Evolutionary conservation across 2,797 vertebrate genomes (phyloP).

Genomic region (Cirrhinus mrigala): DNA sequence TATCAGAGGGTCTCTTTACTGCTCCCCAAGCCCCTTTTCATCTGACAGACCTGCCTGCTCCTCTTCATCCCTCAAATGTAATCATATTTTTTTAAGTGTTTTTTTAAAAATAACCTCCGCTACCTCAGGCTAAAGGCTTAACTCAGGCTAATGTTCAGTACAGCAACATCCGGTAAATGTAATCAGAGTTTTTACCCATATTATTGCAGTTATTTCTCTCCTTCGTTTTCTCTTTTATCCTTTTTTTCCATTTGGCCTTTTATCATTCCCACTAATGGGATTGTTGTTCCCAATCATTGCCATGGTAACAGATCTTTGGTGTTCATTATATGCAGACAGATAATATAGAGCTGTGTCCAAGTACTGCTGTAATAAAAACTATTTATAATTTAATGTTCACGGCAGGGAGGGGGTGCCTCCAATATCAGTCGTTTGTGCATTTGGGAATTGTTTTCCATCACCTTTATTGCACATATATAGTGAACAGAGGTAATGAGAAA

Average conservation of each 20-base stretch:
- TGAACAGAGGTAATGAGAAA: conserved; percentile 48
- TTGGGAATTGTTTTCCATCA: conserved; percentile 45
- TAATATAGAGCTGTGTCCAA: conserved; percentile 24
- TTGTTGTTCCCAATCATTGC: conserved; percentile 68
- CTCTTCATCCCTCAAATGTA: conserved; percentile 49
- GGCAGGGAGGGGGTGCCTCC: conserved; percentile 4
- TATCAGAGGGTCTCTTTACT: conserved; percentile 18
- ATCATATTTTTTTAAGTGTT: conserved; percentile 37
- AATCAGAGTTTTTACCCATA: conserved; percentile 45
- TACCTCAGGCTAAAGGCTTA: conserved; percentile 34
- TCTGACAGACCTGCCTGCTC: background rate
- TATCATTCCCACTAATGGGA: conserved; percentile 42
- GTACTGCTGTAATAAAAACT: conserved; percentile 31
- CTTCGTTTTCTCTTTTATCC: conserved; percentile 9
- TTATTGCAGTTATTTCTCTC: conserved; percentile 40
- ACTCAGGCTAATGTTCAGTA: conserved; percentile 41
- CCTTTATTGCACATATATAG: conserved; percentile 38
- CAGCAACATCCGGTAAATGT: conserved; percentile 29
- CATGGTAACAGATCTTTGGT: conserved; percentile 73
- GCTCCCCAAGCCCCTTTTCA: conserved; percentile 6
- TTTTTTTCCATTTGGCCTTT: conserved; percentile 24
- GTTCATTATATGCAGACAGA: conserved; percentile 66
- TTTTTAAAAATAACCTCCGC: conserved; percentile 30
- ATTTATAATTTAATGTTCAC: conserved; percentile 44
- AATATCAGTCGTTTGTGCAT: conserved; percentile 18